Base-by-base conservation (phyloP, 2,113 vertebrate genomes). In the Varanus salvator region DNA sequence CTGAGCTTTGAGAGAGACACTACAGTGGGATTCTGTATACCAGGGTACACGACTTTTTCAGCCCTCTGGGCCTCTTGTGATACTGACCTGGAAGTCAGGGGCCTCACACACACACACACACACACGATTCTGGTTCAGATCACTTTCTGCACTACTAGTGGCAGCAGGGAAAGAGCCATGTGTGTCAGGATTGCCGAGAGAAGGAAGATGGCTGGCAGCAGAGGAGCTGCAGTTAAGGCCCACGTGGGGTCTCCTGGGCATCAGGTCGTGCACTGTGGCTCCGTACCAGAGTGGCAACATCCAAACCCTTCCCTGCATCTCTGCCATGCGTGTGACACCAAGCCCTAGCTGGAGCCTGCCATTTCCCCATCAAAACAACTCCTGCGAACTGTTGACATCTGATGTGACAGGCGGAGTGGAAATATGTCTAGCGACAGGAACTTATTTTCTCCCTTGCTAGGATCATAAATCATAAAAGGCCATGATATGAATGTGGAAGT, bases 401-500 rank as follows among this genome's bases (percentile, higher is more conserved):
- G 44, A 31, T 9, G 0, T 57, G 60, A 57, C n/a, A n/a, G 25
- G n/a, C 71, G 77, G 12, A 60, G 68, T 78, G 50, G 50, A 91
- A 91, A 84, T 38, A 84, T 68, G 34, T 57, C 81, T 54, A n/a
- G 48, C 29, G 27, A 57, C 4, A 54, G 64, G 12, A 75, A 44
- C 29, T 69, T 19, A 48, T 71, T 84, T 87, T 19, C 27, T 95
- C 89, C 91, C 86, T 72, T 69, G 91, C 50, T 66, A 80, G 85
- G 31, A 25, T 57, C 6, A 27, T 84, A 91, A 0, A 0, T 25
- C 52, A 80, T 54, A 86, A 85, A 66, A 78, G 72, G 54, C 48
- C 11, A 44, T 8, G 29, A 69, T 57, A 78, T 25, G 64, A 77
- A 87, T 50, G 29, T 77, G 74, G 21, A 68, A 83, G 29, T 8